A percentile compares a stretch with the other conserved stretches of the same genome.
phyloP scores from a whole-genome alignment of 2,888 invertebrate species.

The Patella pellucida region DNA sequence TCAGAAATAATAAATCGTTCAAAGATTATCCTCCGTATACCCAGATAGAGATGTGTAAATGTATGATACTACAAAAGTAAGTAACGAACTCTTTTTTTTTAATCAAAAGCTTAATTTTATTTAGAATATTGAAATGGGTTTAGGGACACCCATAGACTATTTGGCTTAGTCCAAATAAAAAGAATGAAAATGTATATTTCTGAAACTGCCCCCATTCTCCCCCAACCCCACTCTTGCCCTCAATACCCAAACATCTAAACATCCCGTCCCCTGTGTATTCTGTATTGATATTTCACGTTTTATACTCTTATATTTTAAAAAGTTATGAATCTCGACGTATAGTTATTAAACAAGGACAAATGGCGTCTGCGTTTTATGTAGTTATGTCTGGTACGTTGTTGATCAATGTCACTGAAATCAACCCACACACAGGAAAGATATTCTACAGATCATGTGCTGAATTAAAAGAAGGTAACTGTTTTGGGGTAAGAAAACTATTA shows the following conservation, averaged over 20 bases:
- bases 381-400: conserved; percentile 55
- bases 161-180: too few relatives aligned
- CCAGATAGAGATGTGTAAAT: conserved; percentile 49
- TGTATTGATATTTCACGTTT: background rate
- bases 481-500: conserved; percentile 44
- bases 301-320: background rate
- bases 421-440: conserved; percentile 42
- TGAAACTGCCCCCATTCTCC: background rate
- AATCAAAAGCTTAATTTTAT: background rate
- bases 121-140: too few relatives aligned
- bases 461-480: conserved; percentile 54
- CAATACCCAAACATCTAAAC: too few relatives aligned
- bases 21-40: conserved; percentile 53
- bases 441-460: conserved; percentile 53
- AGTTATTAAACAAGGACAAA: conserved; percentile 53
- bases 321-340: conserved; percentile 58
- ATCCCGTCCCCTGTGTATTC: too few relatives aligned
- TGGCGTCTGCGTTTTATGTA: conserved; percentile 55
- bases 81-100: background rate
- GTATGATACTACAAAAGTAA: conserved; percentile 56
- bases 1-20: conserved; percentile 51
- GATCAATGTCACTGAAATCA: conserved; percentile 50
- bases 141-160: too few relatives aligned
- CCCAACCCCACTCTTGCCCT: too few relatives aligned
- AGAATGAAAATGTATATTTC: background rate